These are phyloP conservation scores for Macrotrachela quadricornifera DNA, from an alignment of 1,140 invertebrate species.

Conservation along the genomic window DNA sequence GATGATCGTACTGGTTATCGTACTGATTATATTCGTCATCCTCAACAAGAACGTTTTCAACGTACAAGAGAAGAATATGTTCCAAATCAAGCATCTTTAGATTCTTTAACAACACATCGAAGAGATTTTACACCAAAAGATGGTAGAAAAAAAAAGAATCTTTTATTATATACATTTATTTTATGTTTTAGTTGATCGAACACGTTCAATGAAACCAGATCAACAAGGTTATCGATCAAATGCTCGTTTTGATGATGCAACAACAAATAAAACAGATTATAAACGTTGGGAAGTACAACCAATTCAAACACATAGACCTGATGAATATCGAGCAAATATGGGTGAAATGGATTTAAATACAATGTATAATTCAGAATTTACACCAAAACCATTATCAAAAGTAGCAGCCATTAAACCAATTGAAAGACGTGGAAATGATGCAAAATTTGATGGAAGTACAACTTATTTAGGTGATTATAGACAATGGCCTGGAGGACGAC, in stretches of 20 bases:
- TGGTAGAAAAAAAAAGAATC: background rate
- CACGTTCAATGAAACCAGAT: constrained; percentile 14
- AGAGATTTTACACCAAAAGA: constrained; percentile 21
- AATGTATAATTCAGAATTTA: constrained; percentile 17
- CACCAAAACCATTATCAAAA: constrained; percentile 14
- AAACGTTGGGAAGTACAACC: constrained; percentile 19
- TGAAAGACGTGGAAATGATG: constrained; percentile 11
- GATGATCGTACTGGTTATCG: constrained; percentile 24
- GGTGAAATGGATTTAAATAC: constrained; percentile 29
- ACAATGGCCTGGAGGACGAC: constrained; percentile 18
- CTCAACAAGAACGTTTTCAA: constrained; percentile 14
- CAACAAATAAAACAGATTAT: constrained; percentile 26
- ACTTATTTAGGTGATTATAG: constrained; percentile 26
- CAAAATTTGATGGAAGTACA: constrained; percentile 23
- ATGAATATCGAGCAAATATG: constrained; percentile 20
- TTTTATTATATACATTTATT: too few species aligned
- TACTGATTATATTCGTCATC: constrained; percentile 22
- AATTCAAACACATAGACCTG: constrained; percentile 7
- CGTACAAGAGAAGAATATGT: constrained; percentile 13
- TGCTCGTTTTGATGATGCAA: constrained; percentile 21
- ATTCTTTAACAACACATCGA: constrained; percentile 23
- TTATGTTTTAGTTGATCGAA: too few species aligned
- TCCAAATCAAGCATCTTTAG: constrained; percentile 16
- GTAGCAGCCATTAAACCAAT: constrained; percentile 12
- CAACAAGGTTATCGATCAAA: constrained; percentile 17